Evolutionary conservation across 2,888 invertebrate genomes (phyloP).

Genomic region (Agelastica alni): DNA sequence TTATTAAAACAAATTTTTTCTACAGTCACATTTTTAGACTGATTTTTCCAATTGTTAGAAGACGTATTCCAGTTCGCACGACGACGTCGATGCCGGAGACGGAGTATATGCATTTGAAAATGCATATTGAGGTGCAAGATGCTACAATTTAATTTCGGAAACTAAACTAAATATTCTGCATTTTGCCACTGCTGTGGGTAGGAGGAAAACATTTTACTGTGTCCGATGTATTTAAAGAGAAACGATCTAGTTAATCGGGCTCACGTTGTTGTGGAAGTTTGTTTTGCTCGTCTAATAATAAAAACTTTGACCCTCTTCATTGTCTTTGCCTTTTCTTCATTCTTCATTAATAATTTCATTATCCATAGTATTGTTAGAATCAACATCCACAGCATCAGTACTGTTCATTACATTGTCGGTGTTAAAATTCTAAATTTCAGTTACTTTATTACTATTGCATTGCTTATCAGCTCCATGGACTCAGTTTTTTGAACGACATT

Average conservation of each 20-base stretch:
- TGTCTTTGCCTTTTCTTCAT: constrained; percentile 5
- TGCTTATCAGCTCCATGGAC: constrained; percentile 16
- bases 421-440: not conserved
- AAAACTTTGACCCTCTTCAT: constrained; percentile 13
- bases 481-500: constrained; percentile 24
- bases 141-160: constrained; percentile 25
- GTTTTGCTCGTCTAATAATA: constrained; percentile 17
- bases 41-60: constrained; percentile 19
- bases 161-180: constrained; percentile 19
- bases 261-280: constrained; percentile 4
- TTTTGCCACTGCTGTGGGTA: constrained; percentile 21
- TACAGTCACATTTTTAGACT: not conserved
- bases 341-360: constrained; percentile 11
- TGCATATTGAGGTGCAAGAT: constrained; percentile 11
- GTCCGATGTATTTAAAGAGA: constrained; percentile 19
- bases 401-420: not conserved
- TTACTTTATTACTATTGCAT: not conserved
- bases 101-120: constrained; percentile 6
- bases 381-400: constrained; percentile 5
- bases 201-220: constrained; percentile 25
- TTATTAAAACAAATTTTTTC: not conserved
- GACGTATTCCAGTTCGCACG: constrained; percentile 12
- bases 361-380: not conserved
- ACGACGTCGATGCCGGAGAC: constrained; percentile 9
- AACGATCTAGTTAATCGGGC: constrained; percentile 22